These are phyloP conservation scores for Aeoliscus strigatus DNA, from an alignment of 2,797 vertebrate species.

Conservation along the genomic window DNA sequence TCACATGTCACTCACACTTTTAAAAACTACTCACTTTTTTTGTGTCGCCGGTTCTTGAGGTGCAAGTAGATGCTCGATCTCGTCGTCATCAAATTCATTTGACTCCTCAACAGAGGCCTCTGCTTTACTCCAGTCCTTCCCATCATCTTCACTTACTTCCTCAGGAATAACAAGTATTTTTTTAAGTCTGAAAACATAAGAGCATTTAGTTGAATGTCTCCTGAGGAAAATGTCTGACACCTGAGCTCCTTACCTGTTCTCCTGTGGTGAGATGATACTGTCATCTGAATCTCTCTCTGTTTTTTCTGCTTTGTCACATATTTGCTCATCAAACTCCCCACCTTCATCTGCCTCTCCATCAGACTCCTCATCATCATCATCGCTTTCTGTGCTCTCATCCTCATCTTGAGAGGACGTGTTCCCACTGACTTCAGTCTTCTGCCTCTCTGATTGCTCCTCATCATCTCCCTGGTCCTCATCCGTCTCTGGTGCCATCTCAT, in stretches of 20 bases:
- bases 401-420: conserved; percentile 29
- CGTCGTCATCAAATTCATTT: conserved; percentile 40
- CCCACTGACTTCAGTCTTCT: conserved; percentile 6
- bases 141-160: conserved; percentile 35
- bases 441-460: conserved; percentile 11
- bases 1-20: background rate
- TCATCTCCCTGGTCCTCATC: conserved; percentile 9
- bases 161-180: conserved; percentile 31
- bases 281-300: conserved; percentile 58
- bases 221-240: too few relatives aligned
- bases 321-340: conserved; percentile 17
- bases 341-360: conserved; percentile 10
- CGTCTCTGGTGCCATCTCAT: conserved; percentile 18
- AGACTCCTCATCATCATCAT: conserved; percentile 7
- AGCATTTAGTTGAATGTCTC: background rate
- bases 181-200: conserved; percentile 27
- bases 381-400: conserved; percentile 14
- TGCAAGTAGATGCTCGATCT: conserved; percentile 68
- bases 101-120: conserved; percentile 27
- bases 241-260: conserved; percentile 38
- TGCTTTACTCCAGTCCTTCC: conserved; percentile 22
- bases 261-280: conserved; percentile 56
- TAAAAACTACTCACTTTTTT: conserved; percentile 43
- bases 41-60: conserved; percentile 43
- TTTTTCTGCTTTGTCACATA: conserved; percentile 1